These are phyloP conservation scores for Campylomormyrus tamandua DNA, from an alignment of 2,113 vertebrate species.

Conservation along the genomic window DNA sequence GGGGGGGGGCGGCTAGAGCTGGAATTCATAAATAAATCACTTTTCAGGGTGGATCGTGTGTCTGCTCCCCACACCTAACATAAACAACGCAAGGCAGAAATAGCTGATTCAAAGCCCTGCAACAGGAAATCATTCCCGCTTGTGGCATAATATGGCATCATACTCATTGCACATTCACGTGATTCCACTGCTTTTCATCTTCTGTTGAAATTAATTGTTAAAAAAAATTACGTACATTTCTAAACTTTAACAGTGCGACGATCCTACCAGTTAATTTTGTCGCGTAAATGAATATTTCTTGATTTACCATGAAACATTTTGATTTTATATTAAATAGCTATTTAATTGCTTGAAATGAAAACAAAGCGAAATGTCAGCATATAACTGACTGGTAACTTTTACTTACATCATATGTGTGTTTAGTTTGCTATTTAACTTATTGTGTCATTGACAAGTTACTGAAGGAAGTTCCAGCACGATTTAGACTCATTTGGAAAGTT, in stretches of 20 bases:
- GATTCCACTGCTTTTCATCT: conserved; percentile 12
- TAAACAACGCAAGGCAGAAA: conserved; percentile 62
- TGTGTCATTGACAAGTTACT: conserved; percentile 51
- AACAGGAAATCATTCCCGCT: conserved; percentile 63
- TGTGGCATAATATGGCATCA: conserved; percentile 57
- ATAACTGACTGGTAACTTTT: background rate
- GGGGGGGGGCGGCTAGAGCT: conserved; percentile 49
- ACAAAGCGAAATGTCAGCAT: background rate
- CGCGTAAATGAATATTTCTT: background rate
- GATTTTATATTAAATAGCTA: background rate
- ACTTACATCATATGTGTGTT: background rate
- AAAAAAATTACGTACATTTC: background rate
- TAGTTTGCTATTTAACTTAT: conserved; percentile 44
- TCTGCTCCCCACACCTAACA: conserved; percentile 54
- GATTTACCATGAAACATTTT: background rate
- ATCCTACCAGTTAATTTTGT: background rate
- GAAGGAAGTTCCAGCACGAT: conserved; percentile 50
- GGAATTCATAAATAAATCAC: conserved; percentile 75
- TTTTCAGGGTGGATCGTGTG: conserved; percentile 68
- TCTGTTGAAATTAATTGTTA: background rate
- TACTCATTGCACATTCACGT: conserved; percentile 55
- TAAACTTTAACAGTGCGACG: background rate
- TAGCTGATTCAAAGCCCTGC: conserved; percentile 57
- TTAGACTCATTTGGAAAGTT: conserved; percentile 54
- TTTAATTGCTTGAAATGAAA: background rate